Percentiles rank a stretch among this genome's conserved stretches.
Conservation (phyloP, 2,888 invertebrate genomes). For the Platycheirus rosarum region DNA sequence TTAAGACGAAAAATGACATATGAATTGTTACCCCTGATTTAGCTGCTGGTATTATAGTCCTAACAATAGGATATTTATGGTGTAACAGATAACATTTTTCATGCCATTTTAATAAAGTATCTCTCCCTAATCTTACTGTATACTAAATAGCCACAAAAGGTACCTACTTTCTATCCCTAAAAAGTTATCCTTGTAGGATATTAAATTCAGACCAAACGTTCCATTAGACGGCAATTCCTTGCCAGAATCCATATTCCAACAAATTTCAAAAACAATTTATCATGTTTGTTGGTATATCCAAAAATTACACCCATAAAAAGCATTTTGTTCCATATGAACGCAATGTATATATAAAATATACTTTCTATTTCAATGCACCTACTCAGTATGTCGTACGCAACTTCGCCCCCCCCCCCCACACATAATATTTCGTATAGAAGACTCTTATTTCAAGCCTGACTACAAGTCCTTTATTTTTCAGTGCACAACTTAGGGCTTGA, state of each 20-base stretch:
- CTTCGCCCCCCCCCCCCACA: neutral
- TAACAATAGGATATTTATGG: too few species aligned
- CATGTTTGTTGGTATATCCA: neutral
- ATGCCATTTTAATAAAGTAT: too few species aligned
- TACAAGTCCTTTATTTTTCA: constrained; percentile 48
- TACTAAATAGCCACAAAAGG: neutral
- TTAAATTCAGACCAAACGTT: constrained; percentile 10
- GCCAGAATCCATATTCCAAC: constrained; percentile 4
- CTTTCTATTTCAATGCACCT: constrained; percentile 31
- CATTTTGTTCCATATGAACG: constrained; percentile 31
- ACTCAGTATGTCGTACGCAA: constrained; percentile 28
- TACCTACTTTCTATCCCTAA: neutral
- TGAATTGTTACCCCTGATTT: too few species aligned
- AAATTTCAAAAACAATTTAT: constrained; percentile 18
- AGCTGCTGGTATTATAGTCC: too few species aligned
- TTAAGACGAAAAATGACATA: too few species aligned
- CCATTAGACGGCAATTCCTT: constrained; percentile 12
- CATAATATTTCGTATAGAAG: too few species aligned
- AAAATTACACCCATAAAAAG: constrained; percentile 34
- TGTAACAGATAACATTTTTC: too few species aligned
- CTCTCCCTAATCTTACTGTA: too few species aligned
- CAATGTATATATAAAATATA: constrained; percentile 9
- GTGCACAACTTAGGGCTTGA: constrained; percentile 58
- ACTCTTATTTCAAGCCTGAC: constrained; percentile 23
- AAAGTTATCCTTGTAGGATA: neutral